Evolutionary conservation across 2,797 vertebrate species (phyloP), one percentile per base, ranked within the genome.

Genomic region (Allobates femoralis): DNA sequence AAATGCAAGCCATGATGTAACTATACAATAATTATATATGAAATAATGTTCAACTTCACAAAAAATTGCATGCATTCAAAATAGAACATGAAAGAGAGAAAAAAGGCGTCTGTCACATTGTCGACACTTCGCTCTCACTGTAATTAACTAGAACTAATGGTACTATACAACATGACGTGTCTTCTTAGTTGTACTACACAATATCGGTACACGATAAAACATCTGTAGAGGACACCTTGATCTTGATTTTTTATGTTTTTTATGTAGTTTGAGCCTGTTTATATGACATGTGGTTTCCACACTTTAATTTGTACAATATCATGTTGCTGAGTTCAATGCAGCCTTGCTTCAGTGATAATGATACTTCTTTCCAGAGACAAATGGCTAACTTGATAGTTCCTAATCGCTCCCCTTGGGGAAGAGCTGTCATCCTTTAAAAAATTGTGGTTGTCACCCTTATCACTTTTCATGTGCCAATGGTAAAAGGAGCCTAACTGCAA

Each of bases 391-490:
- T 81, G 41, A 81, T 75, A 55, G 58, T 37, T 76, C 69, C 46
- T 86, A 81, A 86, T 81, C 56, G 58, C 53, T 76, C 34, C 79
- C 85, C 60, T 86, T 81, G 71, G 85, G 85, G 79, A 73, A 76
- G 30, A 81, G 76, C 46, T 86, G 85, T 86, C 85, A 81, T 81
- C 71, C 11, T 7, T 51, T 81, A 86, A 86, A 55, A 86, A 64
- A 86, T 82, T 14, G 64, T 58, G 41, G 23, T 34, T 21, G 23
- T 82, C 78, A 62, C 37, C 34, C 69, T 75, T 83, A 74, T 83
- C 81, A 83, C 53, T 74, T 74, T 73, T 83, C 55, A 28, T 30
- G 26, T 79, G 51, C 21, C 62, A 46, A 79, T 69, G 21, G 53
- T 66, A 76, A 69, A 32, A 58, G 46, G 67, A 56, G 46, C 16